Percentiles rank a stretch among this genome's conserved stretches.
Evolutionary conservation across 2,888 invertebrate genomes (phyloP).

Genomic region (Torymus texanus): DNA sequence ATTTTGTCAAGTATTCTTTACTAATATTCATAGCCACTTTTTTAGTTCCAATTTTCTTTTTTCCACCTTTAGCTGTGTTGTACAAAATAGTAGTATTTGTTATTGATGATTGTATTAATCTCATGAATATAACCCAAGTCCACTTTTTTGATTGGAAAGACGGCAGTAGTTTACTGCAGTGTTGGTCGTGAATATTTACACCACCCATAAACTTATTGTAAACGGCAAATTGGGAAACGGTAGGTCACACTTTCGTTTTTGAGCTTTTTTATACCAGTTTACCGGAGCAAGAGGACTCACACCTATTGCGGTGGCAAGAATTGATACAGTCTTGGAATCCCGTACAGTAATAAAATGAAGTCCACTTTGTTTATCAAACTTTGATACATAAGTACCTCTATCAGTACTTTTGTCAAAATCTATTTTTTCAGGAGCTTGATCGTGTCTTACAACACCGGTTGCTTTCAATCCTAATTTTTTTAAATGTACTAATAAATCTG

Average conservation of each 20-base stretch:
- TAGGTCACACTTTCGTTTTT: not conserved
- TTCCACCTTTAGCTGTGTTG: not conserved
- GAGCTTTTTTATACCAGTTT: not conserved
- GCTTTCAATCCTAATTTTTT: not conserved
- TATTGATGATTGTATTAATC: slow-evolving; percentile 46
- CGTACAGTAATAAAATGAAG: not conserved
- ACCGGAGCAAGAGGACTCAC: not conserved
- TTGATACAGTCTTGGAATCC: not conserved
- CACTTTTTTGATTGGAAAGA: slow-evolving; percentile 36
- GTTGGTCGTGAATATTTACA: not conserved
- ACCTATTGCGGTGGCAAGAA: not conserved
- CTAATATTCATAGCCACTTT: too few relatives aligned
- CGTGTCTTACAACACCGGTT: not conserved
- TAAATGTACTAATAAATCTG: not conserved
- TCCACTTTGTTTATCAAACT: not conserved
- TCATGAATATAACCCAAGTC: slow-evolving; percentile 45
- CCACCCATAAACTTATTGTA: slow-evolving; percentile 35
- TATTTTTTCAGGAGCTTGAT: not conserved
- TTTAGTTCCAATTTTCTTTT: not conserved
- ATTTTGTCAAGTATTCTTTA: too few relatives aligned
- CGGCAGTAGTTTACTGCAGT: not conserved
- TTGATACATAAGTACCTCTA: not conserved
- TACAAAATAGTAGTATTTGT: slow-evolving; percentile 6
- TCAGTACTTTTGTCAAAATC: not conserved
- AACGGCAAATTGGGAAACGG: not conserved